Conservation (phyloP, 2,113 vertebrate genomes). For the Collichthys lucidus region DNA sequence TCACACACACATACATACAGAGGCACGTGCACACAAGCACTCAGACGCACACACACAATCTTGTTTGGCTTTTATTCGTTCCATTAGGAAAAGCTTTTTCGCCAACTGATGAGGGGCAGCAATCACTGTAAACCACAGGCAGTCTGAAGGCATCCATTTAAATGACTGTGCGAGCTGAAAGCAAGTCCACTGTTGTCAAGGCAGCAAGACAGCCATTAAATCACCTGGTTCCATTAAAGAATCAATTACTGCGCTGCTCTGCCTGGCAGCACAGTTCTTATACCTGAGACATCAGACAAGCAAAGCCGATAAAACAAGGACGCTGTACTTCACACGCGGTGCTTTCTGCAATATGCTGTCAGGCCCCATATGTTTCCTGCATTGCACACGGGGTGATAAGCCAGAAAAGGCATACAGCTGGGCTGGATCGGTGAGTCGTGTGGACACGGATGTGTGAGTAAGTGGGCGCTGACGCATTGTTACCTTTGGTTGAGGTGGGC, state of each 20-base stretch:
- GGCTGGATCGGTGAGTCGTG: neutral
- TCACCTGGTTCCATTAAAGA: constrained; percentile 96
- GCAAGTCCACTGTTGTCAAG: constrained; percentile 89
- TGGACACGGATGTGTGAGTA: neutral
- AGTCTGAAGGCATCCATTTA: constrained; percentile 88
- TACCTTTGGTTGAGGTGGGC: constrained; percentile 94
- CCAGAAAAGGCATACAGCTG: neutral
- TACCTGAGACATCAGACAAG: constrained; percentile 87
- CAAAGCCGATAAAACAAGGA: constrained; percentile 77
- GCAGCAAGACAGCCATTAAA: constrained; percentile 89
- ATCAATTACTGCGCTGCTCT: constrained; percentile 94
- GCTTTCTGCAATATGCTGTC: constrained; percentile 10
- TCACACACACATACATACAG: constrained; percentile 17
- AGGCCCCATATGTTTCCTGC: constrained; percentile 14
- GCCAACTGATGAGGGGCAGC: constrained; percentile 47
- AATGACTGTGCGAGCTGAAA: constrained; percentile 84
- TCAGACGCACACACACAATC: constrained; percentile 24
- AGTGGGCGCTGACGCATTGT: constrained; percentile 56
- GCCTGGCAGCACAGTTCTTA: constrained; percentile 85
- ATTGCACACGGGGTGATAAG: constrained; percentile 12
- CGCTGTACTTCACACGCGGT: neutral
- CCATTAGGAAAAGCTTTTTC: constrained; percentile 69
- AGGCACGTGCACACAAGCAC: constrained; percentile 29
- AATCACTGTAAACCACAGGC: constrained; percentile 76
- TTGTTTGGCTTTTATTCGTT: constrained; percentile 65